A percentile compares a stretch with the other conserved stretches of the same genome.
phyloP scores from a whole-genome alignment of 1,140 invertebrate species.

The Ceratosolen solmsi region DNA sequence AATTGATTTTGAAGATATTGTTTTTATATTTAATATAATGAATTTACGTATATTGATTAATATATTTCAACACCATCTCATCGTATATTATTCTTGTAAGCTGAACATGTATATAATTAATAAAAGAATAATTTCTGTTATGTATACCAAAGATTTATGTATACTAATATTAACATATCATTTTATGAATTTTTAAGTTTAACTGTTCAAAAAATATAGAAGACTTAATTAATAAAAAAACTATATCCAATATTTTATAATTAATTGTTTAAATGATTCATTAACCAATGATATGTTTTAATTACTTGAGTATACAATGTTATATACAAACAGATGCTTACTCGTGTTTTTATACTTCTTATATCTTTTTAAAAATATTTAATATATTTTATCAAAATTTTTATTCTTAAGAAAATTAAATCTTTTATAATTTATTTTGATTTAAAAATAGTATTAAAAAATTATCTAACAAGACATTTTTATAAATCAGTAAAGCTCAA shows the following conservation, averaged over 20 bases:
- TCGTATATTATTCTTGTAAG: too few species aligned
- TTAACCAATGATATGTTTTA: constrained; percentile 43
- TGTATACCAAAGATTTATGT: too few species aligned
- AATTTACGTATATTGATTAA: constrained; percentile 9
- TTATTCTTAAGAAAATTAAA: not conserved
- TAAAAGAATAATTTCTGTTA: not conserved
- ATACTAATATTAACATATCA: constrained; percentile 40
- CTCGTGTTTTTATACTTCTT: not conserved
- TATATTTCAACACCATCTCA: not conserved
- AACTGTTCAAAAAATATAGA: constrained; percentile 22
- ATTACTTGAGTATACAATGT: constrained; percentile 1
- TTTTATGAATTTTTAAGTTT: constrained; percentile 6
- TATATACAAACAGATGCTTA: constrained; percentile 24
- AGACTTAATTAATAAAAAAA: not conserved
- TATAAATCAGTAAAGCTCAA: not conserved
- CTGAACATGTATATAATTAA: constrained; percentile 44
- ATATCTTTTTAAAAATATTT: constrained; percentile 5
- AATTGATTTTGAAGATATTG: not conserved
- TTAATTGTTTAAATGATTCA: constrained; percentile 21
- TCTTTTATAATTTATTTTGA: not conserved
- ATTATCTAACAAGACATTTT: not conserved
- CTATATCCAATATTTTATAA: constrained; percentile 20
- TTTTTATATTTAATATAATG: constrained; percentile 19
- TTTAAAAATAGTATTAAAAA: not conserved
- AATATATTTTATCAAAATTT: not conserved